Percentiles rank a stretch among this genome's conserved stretches.
Conservation (phyloP, 53 echinoderm and acorn worm species). For the Temnopleurus reevesii region DNA sequence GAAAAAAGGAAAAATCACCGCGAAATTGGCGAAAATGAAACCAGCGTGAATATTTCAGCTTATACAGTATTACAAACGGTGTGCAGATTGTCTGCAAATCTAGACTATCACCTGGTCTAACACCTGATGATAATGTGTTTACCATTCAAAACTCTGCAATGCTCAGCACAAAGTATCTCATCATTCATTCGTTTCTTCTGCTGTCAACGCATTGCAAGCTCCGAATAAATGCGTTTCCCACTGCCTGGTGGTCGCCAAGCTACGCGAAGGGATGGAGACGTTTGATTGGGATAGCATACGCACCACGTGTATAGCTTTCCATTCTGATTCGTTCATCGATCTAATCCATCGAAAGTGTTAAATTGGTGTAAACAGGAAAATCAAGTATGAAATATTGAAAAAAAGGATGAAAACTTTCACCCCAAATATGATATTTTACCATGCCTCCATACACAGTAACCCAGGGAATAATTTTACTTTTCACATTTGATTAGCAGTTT, state of each 20-base stretch:
- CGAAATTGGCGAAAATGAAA: too few relatives aligned
- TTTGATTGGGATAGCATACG: constrained; percentile 23
- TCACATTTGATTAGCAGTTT: too few relatives aligned
- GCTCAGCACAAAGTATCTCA: constrained; percentile 28
- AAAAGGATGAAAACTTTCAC: too few relatives aligned
- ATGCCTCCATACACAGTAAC: too few relatives aligned
- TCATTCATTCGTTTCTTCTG: constrained; percentile 38
- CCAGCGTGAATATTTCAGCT: too few relatives aligned
- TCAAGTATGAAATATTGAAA: too few relatives aligned
- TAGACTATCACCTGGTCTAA: neutral
- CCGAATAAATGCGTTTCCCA: constrained; percentile 29
- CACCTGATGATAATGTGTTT: constrained; percentile 44
- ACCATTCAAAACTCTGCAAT: constrained; percentile 8
- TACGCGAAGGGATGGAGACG: neutral
- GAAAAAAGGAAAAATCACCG: too few relatives aligned
- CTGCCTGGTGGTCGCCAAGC: neutral
- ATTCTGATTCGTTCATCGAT: too few relatives aligned
- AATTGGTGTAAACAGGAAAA: too few relatives aligned
- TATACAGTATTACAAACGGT: neutral
- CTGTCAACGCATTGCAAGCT: constrained; percentile 29
- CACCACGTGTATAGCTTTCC: neutral
- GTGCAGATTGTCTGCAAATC: neutral
- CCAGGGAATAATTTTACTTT: too few relatives aligned
- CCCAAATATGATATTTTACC: too few relatives aligned
- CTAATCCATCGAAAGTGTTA: too few relatives aligned